Percentiles rank a stretch among this genome's conserved stretches.
Evolutionary conservation across 2,113 vertebrate genomes (phyloP).

Genomic region (Caranx ignobilis): DNA sequence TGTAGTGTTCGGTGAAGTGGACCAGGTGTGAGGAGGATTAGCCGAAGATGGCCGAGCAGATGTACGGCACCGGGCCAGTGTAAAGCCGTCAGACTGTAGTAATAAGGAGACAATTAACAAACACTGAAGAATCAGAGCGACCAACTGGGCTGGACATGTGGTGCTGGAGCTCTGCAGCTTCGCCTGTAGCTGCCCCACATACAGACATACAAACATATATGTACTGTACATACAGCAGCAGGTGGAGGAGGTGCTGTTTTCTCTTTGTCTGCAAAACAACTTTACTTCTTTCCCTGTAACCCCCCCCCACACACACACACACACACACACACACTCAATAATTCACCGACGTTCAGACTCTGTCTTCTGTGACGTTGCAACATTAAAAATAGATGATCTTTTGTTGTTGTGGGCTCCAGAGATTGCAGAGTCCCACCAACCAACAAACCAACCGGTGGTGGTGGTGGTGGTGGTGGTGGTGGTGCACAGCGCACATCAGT

Average conservation of each 20-base stretch:
- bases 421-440: slow-evolving; percentile 27
- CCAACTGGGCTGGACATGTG: slow-evolving; percentile 43
- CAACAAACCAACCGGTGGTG: no score
- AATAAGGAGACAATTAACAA: slow-evolving; percentile 18
- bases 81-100: slow-evolving; percentile 9
- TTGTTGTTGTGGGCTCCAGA: slow-evolving; percentile 56
- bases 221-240: slow-evolving; percentile 19
- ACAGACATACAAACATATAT: background rate
- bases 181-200: background rate
- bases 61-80: background rate
- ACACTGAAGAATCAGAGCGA: slow-evolving; percentile 9
- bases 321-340: slow-evolving; percentile 59
- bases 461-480: no score
- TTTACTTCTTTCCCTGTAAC: slow-evolving; percentile 28
- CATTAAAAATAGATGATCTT: slow-evolving; percentile 78
- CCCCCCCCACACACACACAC: slow-evolving; percentile 1
- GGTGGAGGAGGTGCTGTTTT: slow-evolving; percentile 30
- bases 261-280: background rate
- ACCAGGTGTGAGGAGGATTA: slow-evolving; percentile 49
- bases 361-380: slow-evolving; percentile 51
- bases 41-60: slow-evolving; percentile 9
- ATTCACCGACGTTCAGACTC: slow-evolving; percentile 70
- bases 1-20: background rate
- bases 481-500: slow-evolving; percentile 1
- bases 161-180: background rate